phyloP scores from a whole-genome alignment of 2,797 vertebrate species.

The Pseudotriccus pelzelni region DNA sequence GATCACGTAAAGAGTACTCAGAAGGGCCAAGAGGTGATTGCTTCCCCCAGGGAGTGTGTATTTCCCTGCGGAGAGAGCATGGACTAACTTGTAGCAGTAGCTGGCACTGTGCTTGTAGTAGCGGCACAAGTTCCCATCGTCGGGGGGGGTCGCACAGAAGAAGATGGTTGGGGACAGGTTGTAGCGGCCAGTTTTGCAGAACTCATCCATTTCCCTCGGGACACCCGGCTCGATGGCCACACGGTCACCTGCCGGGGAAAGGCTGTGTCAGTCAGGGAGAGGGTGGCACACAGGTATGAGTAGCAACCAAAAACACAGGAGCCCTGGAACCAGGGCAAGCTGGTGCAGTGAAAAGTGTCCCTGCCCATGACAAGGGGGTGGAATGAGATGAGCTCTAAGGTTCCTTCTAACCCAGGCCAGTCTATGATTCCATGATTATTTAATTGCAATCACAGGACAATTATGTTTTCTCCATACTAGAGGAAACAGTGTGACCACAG shows the following conservation, averaged over 20 bases:
- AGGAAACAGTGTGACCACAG: neutral
- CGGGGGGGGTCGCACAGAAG: constrained; percentile 94
- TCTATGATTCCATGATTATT: neutral
- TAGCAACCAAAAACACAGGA: neutral
- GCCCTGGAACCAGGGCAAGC: neutral
- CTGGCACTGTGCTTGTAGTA: constrained; percentile 91
- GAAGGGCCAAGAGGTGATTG: neutral
- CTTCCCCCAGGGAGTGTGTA: neutral
- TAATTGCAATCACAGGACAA: neutral
- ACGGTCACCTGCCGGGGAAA: constrained; percentile 83
- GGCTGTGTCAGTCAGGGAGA: neutral
- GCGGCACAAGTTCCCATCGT: constrained; percentile 90
- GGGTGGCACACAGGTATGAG: neutral
- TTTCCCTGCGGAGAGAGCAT: neutral
- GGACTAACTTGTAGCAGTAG: constrained; percentile 95
- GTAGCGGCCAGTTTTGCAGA: constrained; percentile 89
- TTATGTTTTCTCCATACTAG: neutral
- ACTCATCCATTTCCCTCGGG: constrained; percentile 88
- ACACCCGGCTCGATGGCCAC: constrained; percentile 93
- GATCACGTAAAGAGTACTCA: neutral
- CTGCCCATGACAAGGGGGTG: neutral
- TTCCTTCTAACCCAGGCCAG: neutral
- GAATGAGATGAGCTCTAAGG: neutral
- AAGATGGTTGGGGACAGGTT: constrained; percentile 93
- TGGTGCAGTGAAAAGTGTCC: neutral